A percentile compares a stretch with the other conserved stretches of the same genome.
phyloP scores from a whole-genome alignment of 2,888 invertebrate genomes.

The Drosophila kuntzei region DNA sequence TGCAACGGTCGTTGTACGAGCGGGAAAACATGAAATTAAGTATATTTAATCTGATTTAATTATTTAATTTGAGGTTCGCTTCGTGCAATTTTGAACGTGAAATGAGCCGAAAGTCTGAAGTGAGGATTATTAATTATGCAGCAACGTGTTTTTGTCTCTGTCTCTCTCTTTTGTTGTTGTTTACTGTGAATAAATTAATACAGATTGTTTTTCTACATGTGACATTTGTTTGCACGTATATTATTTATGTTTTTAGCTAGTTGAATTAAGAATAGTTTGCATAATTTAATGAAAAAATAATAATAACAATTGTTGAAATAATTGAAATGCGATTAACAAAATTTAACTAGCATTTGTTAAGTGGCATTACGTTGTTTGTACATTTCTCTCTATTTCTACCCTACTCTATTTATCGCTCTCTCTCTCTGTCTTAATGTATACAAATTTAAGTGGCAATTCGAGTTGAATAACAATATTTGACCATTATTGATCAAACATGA shows the following conservation, averaged over 20 bases:
- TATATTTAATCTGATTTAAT: slow-evolving; percentile 71
- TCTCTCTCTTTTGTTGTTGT: slow-evolving; percentile 2
- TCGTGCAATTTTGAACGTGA: slow-evolving; percentile 49
- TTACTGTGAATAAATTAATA: slow-evolving; percentile 59
- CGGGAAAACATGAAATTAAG: slow-evolving; percentile 40
- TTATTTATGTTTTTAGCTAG: slow-evolving; percentile 5
- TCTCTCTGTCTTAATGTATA: too few relatives aligned
- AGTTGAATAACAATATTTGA: slow-evolving; percentile 42
- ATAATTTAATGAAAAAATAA: slow-evolving; percentile 9
- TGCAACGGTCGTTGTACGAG: slow-evolving; percentile 15
- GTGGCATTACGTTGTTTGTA: neutral
- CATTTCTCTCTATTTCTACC: neutral
- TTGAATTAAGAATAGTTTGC: neutral
- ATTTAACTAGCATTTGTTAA: slow-evolving; percentile 1
- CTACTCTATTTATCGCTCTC: neutral
- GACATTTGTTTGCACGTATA: slow-evolving; percentile 16
- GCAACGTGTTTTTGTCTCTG: neutral
- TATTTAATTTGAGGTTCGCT: slow-evolving; percentile 69
- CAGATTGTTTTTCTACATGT: slow-evolving; percentile 20
- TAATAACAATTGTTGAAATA: slow-evolving; percentile 7
- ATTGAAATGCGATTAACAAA: slow-evolving; percentile 8
- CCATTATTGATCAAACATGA: slow-evolving; percentile 29
- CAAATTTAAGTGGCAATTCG: neutral
- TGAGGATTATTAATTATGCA: slow-evolving; percentile 58
- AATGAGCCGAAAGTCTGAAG: slow-evolving; percentile 36